These are phyloP conservation scores for Sceliomorpha sp. DNA, from an alignment of 2,888 invertebrate genomes.

Conservation along the genomic window DNA sequence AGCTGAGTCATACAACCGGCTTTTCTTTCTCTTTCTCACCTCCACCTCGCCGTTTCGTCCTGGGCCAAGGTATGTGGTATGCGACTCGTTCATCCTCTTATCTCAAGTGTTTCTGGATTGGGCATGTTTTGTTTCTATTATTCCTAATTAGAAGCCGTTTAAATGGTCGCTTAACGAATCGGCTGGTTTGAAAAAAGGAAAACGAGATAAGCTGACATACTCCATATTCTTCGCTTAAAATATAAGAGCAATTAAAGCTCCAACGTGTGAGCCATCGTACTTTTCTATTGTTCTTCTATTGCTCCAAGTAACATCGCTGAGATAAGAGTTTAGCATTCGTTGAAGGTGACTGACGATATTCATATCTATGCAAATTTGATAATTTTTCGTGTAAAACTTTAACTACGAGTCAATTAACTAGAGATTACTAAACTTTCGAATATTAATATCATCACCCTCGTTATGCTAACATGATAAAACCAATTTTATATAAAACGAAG, in stretches of 20 bases:
- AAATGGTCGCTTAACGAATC: slow-evolving; percentile 70
- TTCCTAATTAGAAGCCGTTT: slow-evolving; percentile 77
- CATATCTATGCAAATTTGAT: slow-evolving; percentile 12
- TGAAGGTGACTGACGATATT: not conserved
- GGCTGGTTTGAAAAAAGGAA: slow-evolving; percentile 54
- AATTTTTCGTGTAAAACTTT: slow-evolving; percentile 18
- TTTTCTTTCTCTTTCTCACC: slow-evolving; percentile 42
- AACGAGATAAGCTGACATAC: slow-evolving; percentile 38
- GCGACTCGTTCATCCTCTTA: slow-evolving; percentile 62
- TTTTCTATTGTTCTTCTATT: slow-evolving; percentile 11
- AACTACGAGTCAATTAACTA: not conserved
- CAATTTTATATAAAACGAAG: slow-evolving; percentile 23
- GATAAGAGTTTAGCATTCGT: slow-evolving; percentile 6
- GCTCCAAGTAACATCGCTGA: no score
- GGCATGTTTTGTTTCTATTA: slow-evolving; percentile 76
- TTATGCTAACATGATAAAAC: slow-evolving; percentile 17
- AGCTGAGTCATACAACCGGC: slow-evolving; percentile 39
- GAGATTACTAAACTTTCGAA: slow-evolving; percentile 18
- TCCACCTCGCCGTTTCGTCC: slow-evolving; percentile 20
- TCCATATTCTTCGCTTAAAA: slow-evolving; percentile 32
- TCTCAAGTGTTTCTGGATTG: slow-evolving; percentile 74
- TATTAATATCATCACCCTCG: slow-evolving; percentile 23
- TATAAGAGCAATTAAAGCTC: slow-evolving; percentile 31
- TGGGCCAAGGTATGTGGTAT: slow-evolving; percentile 58
- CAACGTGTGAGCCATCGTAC: slow-evolving; percentile 1